These are phyloP conservation scores for Sebastes fasciatus DNA, from an alignment of 2,113 vertebrate species.

Conservation along the genomic window DNA sequence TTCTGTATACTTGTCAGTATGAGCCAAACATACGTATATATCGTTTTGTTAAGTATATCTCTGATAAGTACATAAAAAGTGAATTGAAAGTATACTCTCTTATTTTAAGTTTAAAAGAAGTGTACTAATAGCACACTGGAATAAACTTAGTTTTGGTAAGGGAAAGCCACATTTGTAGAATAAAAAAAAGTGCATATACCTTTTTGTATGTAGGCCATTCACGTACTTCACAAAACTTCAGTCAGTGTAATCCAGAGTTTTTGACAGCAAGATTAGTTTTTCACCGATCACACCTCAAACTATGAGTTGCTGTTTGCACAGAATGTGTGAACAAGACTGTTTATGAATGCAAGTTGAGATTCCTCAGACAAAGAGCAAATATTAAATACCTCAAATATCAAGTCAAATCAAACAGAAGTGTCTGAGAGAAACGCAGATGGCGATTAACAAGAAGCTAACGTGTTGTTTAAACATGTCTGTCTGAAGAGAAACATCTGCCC, in stretches of 20 bases:
- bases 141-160: too few relatives aligned
- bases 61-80: too few relatives aligned
- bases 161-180: background rate
- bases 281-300: background rate
- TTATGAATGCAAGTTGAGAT: background rate
- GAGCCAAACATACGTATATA: background rate
- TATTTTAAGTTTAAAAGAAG: too few relatives aligned
- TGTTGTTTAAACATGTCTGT: conserved; percentile 37
- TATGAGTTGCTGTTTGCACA: conserved; percentile 22
- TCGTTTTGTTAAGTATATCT: too few relatives aligned
- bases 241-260: background rate
- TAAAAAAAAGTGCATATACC: too few relatives aligned
- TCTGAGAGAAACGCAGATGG: background rate
- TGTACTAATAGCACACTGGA: too few relatives aligned
- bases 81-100: too few relatives aligned
- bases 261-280: conserved; percentile 21
- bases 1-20: too few relatives aligned
- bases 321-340: background rate
- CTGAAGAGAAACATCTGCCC: conserved; percentile 22
- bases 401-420: conserved; percentile 34
- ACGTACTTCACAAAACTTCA: background rate
- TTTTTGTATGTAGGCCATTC: background rate
- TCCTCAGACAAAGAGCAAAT: conserved; percentile 18
- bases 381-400: conserved; percentile 16
- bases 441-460: conserved; percentile 19